Percentiles rank a stretch among this genome's conserved stretches.
These are phyloP conservation scores for Trissolcus japonicus DNA, from an alignment of 2,888 invertebrate species.

Conservation along the genomic window DNA sequence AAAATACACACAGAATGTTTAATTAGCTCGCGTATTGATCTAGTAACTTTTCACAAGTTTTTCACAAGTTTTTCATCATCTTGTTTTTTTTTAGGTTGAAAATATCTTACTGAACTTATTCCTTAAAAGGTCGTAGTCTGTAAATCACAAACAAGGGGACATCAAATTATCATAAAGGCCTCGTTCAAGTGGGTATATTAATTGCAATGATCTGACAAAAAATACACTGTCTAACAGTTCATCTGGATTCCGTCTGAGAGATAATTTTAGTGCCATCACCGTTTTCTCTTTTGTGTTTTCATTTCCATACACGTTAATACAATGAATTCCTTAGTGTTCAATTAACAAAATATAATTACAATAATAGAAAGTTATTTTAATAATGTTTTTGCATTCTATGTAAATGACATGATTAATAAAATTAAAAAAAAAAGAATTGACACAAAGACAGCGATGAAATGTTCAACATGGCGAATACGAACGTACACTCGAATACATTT, in stretches of 20 bases:
- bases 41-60: no score
- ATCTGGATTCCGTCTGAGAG: slow-evolving; percentile 22
- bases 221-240: slow-evolving; percentile 22
- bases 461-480: no score
- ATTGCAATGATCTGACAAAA: slow-evolving; percentile 34
- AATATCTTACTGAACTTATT: slow-evolving; percentile 18
- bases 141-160: slow-evolving; percentile 25
- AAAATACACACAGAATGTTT: no score
- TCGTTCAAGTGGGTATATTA: slow-evolving; percentile 36
- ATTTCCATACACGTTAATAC: slow-evolving; percentile 11
- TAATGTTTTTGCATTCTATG: no score
- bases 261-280: slow-evolving; percentile 25
- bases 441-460: background rate
- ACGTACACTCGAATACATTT: background rate
- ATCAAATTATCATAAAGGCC: slow-evolving; percentile 35
- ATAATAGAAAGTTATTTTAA: slow-evolving; percentile 14
- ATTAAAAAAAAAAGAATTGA: slow-evolving; percentile 7
- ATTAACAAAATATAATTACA: no score
- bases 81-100: background rate
- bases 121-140: slow-evolving; percentile 24
- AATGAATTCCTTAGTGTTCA: slow-evolving; percentile 14
- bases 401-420: background rate
- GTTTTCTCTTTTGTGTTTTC: slow-evolving; percentile 23
- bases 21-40: no score
- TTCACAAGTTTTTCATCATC: no score